Evolutionary conservation across 2,797 vertebrate genomes (phyloP), one percentile per base, ranked within the genome.

Genomic region (Dromococcyx pavoninus): DNA sequence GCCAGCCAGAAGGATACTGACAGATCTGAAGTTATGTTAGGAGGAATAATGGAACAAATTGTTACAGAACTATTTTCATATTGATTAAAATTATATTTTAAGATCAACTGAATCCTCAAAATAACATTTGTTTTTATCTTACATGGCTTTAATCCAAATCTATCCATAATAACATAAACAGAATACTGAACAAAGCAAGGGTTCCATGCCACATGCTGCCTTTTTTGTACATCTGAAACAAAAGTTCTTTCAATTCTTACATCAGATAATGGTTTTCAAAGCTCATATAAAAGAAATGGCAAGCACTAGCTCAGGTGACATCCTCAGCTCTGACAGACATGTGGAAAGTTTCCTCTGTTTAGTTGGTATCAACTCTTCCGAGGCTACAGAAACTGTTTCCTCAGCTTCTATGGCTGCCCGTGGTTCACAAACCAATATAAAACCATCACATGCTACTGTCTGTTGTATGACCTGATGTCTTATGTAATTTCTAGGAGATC

Each of bases 161-260:
- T 61, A 54, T 6, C 11, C 17, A 14, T 33, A 77, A 50, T 39
- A 70, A 41, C 11, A 71, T 11, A 71, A 66, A 43, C 11, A 84
- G 27, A 66, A 50, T 8, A 75, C 25, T 33, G 24, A 30, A 75
- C 7, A 57, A 79, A 82, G 35, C 19, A 69, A 33, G 39, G 2
- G 0, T 39, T 64, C 14, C 22, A 23, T 44, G 30, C 4, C 2
- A 67, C 0, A 3, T 13, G 37, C 12, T 50, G 22, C 21, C 44
- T 48, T 48, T 67, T 77, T 37, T 17, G 5, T 17, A 3, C 39
- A 50, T 70, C 25, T 43, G 11, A n/a, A 87, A 66, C 15, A 70
- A 41, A 70, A 41, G 5, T 33, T 25, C 33, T 33, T 43, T 74
- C n/a, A 86, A 39, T 24, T 77, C 44, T 35, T 24, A 53, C 9